These are phyloP conservation scores for Drosophila neoperkinsi DNA, from an alignment of 2,888 invertebrate species.

Conservation along the genomic window DNA sequence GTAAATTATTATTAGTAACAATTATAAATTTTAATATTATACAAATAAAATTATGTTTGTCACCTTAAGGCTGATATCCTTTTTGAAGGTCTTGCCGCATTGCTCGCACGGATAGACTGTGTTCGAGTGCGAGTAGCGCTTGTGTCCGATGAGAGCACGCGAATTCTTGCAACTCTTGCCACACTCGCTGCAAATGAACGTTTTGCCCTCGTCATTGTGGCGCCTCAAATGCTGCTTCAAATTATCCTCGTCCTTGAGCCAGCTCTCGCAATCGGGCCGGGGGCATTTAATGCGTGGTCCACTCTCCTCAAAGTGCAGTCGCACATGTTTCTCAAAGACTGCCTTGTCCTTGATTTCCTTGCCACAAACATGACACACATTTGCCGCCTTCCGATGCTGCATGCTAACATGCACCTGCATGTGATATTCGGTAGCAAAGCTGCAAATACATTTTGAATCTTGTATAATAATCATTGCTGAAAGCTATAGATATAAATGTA, in stretches of 20 bases:
- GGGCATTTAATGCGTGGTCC: conserved; percentile 84
- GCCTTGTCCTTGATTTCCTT: conserved; percentile 84
- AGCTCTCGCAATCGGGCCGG: conserved; percentile 83
- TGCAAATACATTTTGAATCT: conserved; percentile 23
- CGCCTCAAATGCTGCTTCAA: conserved; percentile 83
- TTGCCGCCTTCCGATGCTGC: conserved; percentile 81
- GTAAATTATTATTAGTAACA: background rate
- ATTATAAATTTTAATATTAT: background rate
- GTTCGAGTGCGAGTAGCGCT: conserved; percentile 83
- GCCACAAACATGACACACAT: conserved; percentile 84
- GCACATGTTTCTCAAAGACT: conserved; percentile 84
- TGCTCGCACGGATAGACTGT: conserved; percentile 80
- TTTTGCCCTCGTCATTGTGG: conserved; percentile 80
- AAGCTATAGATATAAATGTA: no score
- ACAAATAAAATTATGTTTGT: conserved; percentile 27
- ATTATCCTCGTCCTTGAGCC: conserved; percentile 84
- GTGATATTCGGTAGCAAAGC: conserved; percentile 83
- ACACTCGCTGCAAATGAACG: conserved; percentile 80
- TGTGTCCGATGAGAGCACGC: conserved; percentile 83
- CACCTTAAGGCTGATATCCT: conserved; percentile 82
- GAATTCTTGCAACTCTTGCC: conserved; percentile 83
- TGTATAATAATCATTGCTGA: background rate
- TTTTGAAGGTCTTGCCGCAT: conserved; percentile 84
- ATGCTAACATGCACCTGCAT: conserved; percentile 82
- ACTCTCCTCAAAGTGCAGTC: conserved; percentile 82